Conservation (phyloP, 2,888 invertebrate species). For the Elaeidobius kamerunicus region DNA sequence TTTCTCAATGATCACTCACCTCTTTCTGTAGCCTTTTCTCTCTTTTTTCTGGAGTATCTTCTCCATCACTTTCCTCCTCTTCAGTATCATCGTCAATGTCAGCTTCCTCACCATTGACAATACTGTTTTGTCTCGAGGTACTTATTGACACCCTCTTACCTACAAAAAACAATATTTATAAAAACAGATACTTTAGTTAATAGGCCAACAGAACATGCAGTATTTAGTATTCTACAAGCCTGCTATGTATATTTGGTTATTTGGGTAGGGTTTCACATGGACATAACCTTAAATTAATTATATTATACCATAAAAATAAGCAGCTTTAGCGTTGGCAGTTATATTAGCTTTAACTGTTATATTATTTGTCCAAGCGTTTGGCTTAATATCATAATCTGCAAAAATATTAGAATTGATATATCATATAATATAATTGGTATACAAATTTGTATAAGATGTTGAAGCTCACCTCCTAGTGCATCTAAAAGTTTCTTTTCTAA, state of each 20-base stretch:
- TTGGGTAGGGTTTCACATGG: neutral
- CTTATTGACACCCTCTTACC: conserved; percentile 42
- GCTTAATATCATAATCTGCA: conserved; percentile 8
- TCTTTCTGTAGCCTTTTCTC: conserved; percentile 62
- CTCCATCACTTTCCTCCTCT: conserved; percentile 61
- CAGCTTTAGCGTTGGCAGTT: conserved; percentile 6
- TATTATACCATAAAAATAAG: neutral
- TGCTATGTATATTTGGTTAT: too few relatives aligned
- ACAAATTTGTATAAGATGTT: neutral
- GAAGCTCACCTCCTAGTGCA: conserved; percentile 50
- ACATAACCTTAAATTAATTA: neutral
- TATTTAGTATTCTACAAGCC: too few relatives aligned
- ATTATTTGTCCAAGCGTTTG: conserved; percentile 13
- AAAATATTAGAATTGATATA: neutral
- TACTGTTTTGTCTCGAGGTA: conserved; percentile 51
- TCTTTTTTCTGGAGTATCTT: conserved; percentile 64
- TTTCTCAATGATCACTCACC: too few relatives aligned
- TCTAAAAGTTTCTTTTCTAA: conserved; percentile 75
- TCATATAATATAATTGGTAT: neutral
- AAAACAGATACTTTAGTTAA: too few relatives aligned
- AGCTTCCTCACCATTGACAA: conserved; percentile 53
- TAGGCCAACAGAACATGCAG: too few relatives aligned
- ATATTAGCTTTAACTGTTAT: conserved; percentile 13
- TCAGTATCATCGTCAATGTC: conserved; percentile 56
- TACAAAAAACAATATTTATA: too few relatives aligned